These are phyloP conservation scores for Phaedon cochleariae DNA, from an alignment of 2,888 invertebrate genomes.

Conservation along the genomic window DNA sequence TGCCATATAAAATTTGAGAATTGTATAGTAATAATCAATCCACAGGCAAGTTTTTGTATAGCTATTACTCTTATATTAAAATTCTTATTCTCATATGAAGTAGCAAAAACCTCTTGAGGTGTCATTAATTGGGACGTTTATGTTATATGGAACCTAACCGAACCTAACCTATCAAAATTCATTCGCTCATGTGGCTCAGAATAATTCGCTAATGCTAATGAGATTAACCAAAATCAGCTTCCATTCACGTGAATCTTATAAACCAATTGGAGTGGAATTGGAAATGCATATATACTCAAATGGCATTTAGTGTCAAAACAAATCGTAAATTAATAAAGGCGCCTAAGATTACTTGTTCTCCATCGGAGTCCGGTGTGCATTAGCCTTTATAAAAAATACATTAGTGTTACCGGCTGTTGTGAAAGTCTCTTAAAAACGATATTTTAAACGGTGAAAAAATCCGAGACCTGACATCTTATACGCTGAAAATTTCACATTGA, in stretches of 20 bases:
- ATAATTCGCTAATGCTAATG: background rate
- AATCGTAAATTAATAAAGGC: slow-evolving; percentile 27
- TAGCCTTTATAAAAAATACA: slow-evolving; percentile 14
- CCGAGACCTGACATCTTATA: slow-evolving; percentile 5
- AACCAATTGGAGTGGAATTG: background rate
- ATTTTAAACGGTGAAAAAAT: slow-evolving; percentile 21
- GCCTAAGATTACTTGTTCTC: background rate
- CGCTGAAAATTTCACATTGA: slow-evolving; percentile 31
- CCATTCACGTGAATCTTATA: background rate
- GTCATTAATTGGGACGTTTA: too few species aligned
- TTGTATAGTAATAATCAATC: too few species aligned
- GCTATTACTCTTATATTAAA: too few species aligned
- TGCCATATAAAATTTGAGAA: too few species aligned
- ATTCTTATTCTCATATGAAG: too few species aligned
- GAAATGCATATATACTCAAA: slow-evolving; percentile 32
- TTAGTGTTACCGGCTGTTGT: slow-evolving; percentile 12
- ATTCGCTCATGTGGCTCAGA: background rate
- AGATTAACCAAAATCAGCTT: background rate
- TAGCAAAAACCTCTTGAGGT: too few species aligned
- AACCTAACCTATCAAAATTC: too few species aligned
- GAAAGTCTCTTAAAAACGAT: slow-evolving; percentile 22
- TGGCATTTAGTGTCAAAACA: slow-evolving; percentile 26
- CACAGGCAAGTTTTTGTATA: too few species aligned
- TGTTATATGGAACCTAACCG: too few species aligned
- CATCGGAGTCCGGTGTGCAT: background rate